Evolutionary conservation across 2,113 vertebrate species (phyloP).

Genomic region (Anguilla rostrata): DNA sequence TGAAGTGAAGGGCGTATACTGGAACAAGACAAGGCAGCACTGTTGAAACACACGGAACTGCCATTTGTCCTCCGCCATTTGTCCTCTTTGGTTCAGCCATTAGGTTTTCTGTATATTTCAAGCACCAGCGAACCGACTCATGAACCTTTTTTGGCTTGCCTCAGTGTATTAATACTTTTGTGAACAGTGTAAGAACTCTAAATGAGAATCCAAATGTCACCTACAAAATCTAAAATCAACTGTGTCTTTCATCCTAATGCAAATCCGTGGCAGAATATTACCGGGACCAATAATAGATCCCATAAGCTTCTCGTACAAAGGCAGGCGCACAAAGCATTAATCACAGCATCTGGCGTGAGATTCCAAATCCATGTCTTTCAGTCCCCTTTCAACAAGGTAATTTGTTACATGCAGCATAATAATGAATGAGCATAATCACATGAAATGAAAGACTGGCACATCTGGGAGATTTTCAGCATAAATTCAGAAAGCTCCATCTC

Average conservation of each 20-base stretch:
- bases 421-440: neutral
- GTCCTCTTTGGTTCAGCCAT: neutral
- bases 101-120: neutral
- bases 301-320: neutral
- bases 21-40: too few species aligned
- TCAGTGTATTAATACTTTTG: neutral
- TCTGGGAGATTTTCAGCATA: neutral
- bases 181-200: neutral
- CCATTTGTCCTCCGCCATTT: neutral
- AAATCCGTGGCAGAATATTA: neutral
- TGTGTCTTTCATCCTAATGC: neutral
- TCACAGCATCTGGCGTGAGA: neutral
- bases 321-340: neutral
- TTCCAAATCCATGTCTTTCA: neutral
- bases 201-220: too few species aligned
- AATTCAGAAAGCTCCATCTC: neutral
- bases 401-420: neutral
- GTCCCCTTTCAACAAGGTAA: neutral
- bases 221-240: too few species aligned
- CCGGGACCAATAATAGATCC: neutral
- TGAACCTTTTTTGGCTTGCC: neutral
- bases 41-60: too few species aligned
- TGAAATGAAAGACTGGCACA: neutral
- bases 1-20: too few species aligned
- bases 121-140: neutral